Evolutionary conservation across 2,888 invertebrate genomes (phyloP), one percentile per base, ranked within the genome.

Genomic region (Apoda limacodes): DNA sequence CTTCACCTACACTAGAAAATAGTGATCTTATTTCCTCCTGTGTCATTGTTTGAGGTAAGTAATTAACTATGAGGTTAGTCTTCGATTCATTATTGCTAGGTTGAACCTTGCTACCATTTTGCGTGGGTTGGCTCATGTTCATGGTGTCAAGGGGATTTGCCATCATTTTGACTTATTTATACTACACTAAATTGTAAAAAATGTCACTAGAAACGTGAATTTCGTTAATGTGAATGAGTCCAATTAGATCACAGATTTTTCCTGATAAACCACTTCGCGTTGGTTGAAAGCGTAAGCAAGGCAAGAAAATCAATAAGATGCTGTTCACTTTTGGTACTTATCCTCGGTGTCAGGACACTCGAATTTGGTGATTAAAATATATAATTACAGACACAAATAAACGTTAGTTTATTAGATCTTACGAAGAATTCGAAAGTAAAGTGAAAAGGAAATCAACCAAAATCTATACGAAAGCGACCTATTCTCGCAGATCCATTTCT

Each of bases 61-160:
- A 99, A 83, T 99, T 99, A 55, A 99, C 98, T 72, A 99, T 99
- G 52, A 99, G 88, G 83, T 99, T 99, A 52, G 98, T 99, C 83
- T 95, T 94, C 46, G 93, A 94, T 81, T 96, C 95, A 69, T 92
- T 92, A 64, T 90, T 88, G 59, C 90, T 89, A 43, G 81, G 78
- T 55, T 81, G 81, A 46, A 81, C 61, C 68, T 80, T 80, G 75
- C 89, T 85, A 68, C 93, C 93, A 84, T 92, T 92, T 82, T 93
- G 93, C 69, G 81, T 81, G 60, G 81, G 81, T 58, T 80, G 80
- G 66, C 76, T 80, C 60, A 64, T 68, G 65, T 80, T 80, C 55
- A 81, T 66, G 56, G 72, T 60, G 63, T 82, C 82, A 53, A 80
- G 70, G 38, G 76, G 50, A 70, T 80, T 82, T 55, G 75, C 75